Evolutionary conservation across 2,113 vertebrate genomes (phyloP).

Genomic region (Narcine bancroftii): DNA sequence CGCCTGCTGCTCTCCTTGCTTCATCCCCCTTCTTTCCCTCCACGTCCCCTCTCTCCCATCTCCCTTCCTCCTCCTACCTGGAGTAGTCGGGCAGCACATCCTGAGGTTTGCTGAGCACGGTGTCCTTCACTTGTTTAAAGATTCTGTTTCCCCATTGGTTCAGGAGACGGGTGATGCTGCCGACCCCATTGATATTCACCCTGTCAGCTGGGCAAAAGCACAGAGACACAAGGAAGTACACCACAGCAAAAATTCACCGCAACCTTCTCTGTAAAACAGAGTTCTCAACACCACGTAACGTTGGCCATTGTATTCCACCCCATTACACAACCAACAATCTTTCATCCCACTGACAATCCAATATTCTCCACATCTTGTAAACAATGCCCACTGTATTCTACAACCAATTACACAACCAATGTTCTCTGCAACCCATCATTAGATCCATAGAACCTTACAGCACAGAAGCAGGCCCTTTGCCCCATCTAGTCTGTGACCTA

Average conservation of each 20-base stretch:
- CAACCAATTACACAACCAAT: too few species aligned
- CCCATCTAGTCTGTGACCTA: too few species aligned
- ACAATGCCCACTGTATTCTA: background rate
- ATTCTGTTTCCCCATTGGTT: constrained; percentile 56
- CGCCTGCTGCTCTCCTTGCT: too few species aligned
- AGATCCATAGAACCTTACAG: too few species aligned
- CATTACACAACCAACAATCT: background rate
- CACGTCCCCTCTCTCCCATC: too few species aligned
- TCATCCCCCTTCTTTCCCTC: background rate
- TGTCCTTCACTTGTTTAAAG: constrained; percentile 55
- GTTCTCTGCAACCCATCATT: background rate
- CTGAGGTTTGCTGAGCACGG: constrained; percentile 49
- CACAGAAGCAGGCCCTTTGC: too few species aligned
- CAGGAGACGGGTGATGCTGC: constrained; percentile 52
- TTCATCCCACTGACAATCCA: too few species aligned
- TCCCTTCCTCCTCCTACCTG: constrained; percentile 47
- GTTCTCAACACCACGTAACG: too few species aligned
- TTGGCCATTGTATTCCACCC: background rate
- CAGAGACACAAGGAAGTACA: background rate
- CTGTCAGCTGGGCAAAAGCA: constrained; percentile 47
- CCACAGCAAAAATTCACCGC: background rate
- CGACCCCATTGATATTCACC: constrained; percentile 51
- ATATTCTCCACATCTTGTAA: background rate
- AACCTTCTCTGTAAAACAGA: background rate
- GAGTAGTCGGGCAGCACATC: constrained; percentile 52